Evolutionary conservation across 2,797 vertebrate genomes (phyloP).

Genomic region (Spinus pinus): DNA sequence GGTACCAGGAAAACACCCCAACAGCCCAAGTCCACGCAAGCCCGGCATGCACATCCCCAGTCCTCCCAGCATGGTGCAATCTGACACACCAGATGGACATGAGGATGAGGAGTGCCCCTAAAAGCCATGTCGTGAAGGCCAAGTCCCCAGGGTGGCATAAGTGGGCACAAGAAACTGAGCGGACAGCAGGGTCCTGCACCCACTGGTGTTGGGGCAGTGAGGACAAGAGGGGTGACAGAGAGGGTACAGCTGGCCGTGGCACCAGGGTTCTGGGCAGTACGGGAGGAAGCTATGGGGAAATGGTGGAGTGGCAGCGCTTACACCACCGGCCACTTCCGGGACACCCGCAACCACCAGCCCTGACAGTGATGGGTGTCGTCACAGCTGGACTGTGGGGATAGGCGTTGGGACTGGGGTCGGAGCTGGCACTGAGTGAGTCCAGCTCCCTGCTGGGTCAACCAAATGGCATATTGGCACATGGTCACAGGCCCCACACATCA

Average conservation of each 20-base stretch:
- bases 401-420: too few species aligned
- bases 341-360: accelerated
- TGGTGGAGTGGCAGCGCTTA: not conserved
- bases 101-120: not conserved
- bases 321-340: not conserved
- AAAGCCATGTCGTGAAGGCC: not conserved
- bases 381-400: not conserved
- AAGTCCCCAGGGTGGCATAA: accelerated
- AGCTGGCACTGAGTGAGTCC: not conserved
- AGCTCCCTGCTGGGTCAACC: not conserved
- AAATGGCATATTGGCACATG: accelerated
- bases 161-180: not conserved
- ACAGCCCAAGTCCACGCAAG: not conserved
- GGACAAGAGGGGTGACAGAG: not conserved
- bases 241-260: accelerated
- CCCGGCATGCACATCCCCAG: not conserved
- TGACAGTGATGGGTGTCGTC: not conserved
- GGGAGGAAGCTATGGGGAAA: not conserved
- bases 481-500: not conserved
- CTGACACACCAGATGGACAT: accelerated
- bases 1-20: not conserved
- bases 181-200: accelerated
- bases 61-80: not conserved
- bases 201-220: too few species aligned
- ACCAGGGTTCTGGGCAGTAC: accelerated